Evolutionary conservation across 2,797 vertebrate genomes (phyloP).

Genomic region (Acestrorhynchus altus): DNA sequence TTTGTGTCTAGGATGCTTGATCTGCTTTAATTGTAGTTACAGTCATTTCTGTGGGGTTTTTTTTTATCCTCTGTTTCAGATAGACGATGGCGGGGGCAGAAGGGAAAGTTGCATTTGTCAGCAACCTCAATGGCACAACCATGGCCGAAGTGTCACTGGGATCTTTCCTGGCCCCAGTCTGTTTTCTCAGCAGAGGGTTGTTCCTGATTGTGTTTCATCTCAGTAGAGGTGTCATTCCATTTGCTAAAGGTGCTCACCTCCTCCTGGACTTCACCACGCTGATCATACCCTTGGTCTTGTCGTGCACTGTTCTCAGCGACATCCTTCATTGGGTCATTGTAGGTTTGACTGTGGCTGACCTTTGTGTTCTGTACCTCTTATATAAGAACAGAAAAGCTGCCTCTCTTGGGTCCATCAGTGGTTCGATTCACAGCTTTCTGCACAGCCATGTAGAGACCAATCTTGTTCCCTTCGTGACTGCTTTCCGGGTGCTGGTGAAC

Average conservation of each 20-base stretch:
- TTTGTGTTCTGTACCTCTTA: conserved; percentile 73
- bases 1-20: too few relatives aligned
- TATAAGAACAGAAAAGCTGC: conserved; percentile 62
- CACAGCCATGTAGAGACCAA: conserved; percentile 72
- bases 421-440: conserved; percentile 75
- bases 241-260: conserved; percentile 73
- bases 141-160: conserved; percentile 85
- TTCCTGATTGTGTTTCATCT: conserved; percentile 78
- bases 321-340: conserved; percentile 72
- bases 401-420: conserved; percentile 52
- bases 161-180: conserved; percentile 82
- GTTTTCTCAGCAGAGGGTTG: conserved; percentile 85
- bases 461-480: conserved; percentile 85
- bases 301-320: conserved; percentile 84
- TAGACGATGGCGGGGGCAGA: conserved; percentile 85
- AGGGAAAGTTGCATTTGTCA: conserved; percentile 90
- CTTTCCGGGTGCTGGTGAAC: conserved; percentile 87
- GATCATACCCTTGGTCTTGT: conserved; percentile 83
- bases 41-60: too few relatives aligned
- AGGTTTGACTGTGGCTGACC: conserved; percentile 63
- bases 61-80: neutral
- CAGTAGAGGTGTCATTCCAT: conserved; percentile 65
- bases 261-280: conserved; percentile 85
- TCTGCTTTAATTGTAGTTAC: too few relatives aligned
- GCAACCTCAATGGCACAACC: conserved; percentile 90